Base-by-base conservation (phyloP, 2,888 invertebrate species). In the Rhyacophila evoluta region DNA sequence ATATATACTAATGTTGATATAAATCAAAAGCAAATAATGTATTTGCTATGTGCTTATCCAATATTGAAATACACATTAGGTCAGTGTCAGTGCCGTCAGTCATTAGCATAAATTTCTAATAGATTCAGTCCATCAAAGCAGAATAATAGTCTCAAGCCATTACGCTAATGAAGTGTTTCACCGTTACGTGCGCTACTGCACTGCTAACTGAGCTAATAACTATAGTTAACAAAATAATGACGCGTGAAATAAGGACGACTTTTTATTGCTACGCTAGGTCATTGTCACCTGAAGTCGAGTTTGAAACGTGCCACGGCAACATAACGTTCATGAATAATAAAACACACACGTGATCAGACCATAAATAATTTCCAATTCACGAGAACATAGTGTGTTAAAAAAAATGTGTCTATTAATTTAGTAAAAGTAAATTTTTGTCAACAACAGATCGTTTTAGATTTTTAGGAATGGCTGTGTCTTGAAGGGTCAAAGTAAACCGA, bases 281-380 rank as follows among this genome's bases (percentile, higher is more conserved):
- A 55, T 55, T 55, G 55, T 55, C 55, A 25, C 55, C 10, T 55
- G 55, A 25, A 10, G 2, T 19, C 19, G 10, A 10, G 15, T 25
- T 55, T 55, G 55, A 15, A 55, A 55, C 55, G 19, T 55, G 55
- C 55, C 5, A 55, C 55, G 55, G 55, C 55, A 55, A 55, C 2
- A 12, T 55, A 55, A 19, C 19, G 5, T 19, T 19, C 55, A 25
- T 55, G 55, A 55, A 55, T 55, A 55, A 55, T 55, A 55, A 55
- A 55, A 55, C 25, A 55, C 25, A 41, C 41, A 55, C 55, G 55
- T 55, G 55, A 55, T 10, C 55, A 55, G 55, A 55, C 55, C 10
- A 10, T n/a, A 10, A 55, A 55, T 19, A 55, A 55, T 19, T 55
- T 55, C 55, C 55, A 55, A 55, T 55, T 55, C 25, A 25, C n/a